Evolutionary conservation across 2,797 vertebrate species (phyloP), one percentile per base, ranked within the genome.

Genomic region (Eospalax fontanierii): DNA sequence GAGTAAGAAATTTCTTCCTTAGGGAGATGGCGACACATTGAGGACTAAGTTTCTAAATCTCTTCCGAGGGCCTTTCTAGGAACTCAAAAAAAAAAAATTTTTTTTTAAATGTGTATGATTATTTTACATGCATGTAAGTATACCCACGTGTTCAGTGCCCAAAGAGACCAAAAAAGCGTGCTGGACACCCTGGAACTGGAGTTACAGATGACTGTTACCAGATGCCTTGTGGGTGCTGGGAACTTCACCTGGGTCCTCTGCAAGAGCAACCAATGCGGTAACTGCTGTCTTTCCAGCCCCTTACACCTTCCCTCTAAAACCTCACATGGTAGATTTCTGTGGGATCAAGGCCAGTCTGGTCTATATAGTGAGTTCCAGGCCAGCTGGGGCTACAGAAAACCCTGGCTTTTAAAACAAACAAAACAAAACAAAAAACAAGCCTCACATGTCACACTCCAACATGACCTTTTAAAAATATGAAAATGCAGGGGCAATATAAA

Each of bases 391-490:
- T 46, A 46, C 46, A 46, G 46, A 46, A 46, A 11, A 46, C 46
- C 46, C 46, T 46, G 46, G 5, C 46, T 46, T 46, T 11, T 9
- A 5, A 46, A 46, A 46, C 5, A 46, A 46, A 46, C 83, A 74
- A 74, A 43, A 28, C 11, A 40, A 74, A 26, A 43, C 43, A 74
- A 1, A 74, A 74, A 97, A 82, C 91, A 24, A 46, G 5, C 46
- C 11, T 46, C 46, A 46, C 46, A 46, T 46, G 81, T 38, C 26
- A 68, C 59, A 95, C 19, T 66, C 57, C 65, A 95, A 74, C 35
- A 70, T 75, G 35, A 91, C 68, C 87, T 33, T 54, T 94, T 96
- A 89, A 95, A 97, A 96, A 89, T 33, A 93, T 33, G 35, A 95
- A 89, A 12, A 15, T 76, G 1, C 14, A 70, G 76, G 24, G 26